These are phyloP conservation scores for Drosophila chauvacae DNA, from an alignment of 1,140 invertebrate species.

Conservation along the genomic window DNA sequence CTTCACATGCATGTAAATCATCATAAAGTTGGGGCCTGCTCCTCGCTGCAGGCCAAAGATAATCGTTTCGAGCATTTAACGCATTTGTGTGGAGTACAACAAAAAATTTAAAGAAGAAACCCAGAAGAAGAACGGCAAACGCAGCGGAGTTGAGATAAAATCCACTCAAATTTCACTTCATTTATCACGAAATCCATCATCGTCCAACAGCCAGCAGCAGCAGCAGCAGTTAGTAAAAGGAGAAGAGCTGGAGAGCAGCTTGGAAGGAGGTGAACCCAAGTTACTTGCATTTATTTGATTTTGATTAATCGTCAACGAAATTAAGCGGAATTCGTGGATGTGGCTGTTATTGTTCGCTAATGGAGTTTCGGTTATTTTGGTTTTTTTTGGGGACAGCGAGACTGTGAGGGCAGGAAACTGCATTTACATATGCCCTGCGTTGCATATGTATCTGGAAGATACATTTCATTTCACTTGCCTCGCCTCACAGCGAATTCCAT, in stretches of 20 bases:
- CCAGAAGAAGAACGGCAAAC: slow-evolving; percentile 5
- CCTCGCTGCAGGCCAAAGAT: slow-evolving; percentile 18
- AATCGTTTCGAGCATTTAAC: slow-evolving; percentile 51
- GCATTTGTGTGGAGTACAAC: slow-evolving; percentile 38
- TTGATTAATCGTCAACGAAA: slow-evolving; percentile 65
- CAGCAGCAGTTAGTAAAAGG: slow-evolving; percentile 36
- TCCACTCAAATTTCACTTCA: slow-evolving; percentile 65
- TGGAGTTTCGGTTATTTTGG: slow-evolving; percentile 36
- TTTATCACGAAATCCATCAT: slow-evolving; percentile 63
- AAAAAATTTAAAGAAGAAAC: slow-evolving; percentile 1
- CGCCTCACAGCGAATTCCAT: slow-evolving; percentile 55
- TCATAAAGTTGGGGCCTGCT: slow-evolving; percentile 14
- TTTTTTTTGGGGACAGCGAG: too few species aligned
- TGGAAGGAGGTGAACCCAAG: slow-evolving; percentile 15
- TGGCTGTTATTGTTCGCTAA: slow-evolving; percentile 43
- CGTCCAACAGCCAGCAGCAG: slow-evolving; percentile 29
- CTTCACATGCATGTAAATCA: slow-evolving; percentile 32
- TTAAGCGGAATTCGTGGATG: slow-evolving; percentile 50
- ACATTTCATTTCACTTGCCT: slow-evolving; percentile 60
- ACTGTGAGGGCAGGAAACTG: slow-evolving; percentile 45
- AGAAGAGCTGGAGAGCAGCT: not conserved
- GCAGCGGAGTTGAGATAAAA: slow-evolving; percentile 25
- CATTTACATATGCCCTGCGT: slow-evolving; percentile 40
- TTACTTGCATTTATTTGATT: slow-evolving; percentile 58
- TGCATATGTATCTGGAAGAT: slow-evolving; percentile 58